Evolutionary conservation across 2,888 invertebrate species (phyloP), one percentile per base, ranked within the genome.

Genomic region (Synergus itoensis): DNA sequence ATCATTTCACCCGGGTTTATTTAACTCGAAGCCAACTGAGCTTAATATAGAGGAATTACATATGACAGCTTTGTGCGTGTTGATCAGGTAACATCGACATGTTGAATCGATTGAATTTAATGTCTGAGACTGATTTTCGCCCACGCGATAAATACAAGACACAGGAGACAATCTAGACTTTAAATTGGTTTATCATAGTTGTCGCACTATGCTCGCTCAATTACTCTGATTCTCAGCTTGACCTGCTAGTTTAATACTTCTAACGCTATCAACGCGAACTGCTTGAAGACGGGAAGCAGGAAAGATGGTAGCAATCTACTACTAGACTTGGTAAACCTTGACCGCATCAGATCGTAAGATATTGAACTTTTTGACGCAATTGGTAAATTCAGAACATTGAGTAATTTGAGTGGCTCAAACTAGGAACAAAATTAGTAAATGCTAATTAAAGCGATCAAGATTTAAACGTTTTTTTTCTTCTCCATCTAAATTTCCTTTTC

Each of bases 271-370:
- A 76, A 62, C 76, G 76, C 76, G 16, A 76, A 76, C 41, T 76
- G 21, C 62, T 76, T 60, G 62, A 76, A 76, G 40, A 62, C 14
- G 28, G 62, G 62, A 76, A 62, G 41, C 76, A 63, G 76, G 21
- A 76, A 76, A 18, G 53, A 73, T 73, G 73, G 53, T n/a, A 73
- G 48, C 53, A 73, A 73, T 73, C 53, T 73, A 16, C 53, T 73
- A 16, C 18, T 12, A 18, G 11, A 14, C 14, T 53, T n/a, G 28
- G 48, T 14, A 16, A 53, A 53, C 73, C 73, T 53, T 73, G 73
- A 48, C 53, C 45, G 40, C 18, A 21, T 41, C 67, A 67, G 7
- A 36, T 7, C 7, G 36, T 36, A 36, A 36, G 36, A 36, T 36
- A 7, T n/a, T 67, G 12, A 18, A 43, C 43, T 67, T 14, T 7